A percentile compares a stretch with the other conserved stretches of the same genome.
These are phyloP conservation scores for Gymnobelideus leadbeateri DNA, from an alignment of 2,113 vertebrate species.

Conservation along the genomic window DNA sequence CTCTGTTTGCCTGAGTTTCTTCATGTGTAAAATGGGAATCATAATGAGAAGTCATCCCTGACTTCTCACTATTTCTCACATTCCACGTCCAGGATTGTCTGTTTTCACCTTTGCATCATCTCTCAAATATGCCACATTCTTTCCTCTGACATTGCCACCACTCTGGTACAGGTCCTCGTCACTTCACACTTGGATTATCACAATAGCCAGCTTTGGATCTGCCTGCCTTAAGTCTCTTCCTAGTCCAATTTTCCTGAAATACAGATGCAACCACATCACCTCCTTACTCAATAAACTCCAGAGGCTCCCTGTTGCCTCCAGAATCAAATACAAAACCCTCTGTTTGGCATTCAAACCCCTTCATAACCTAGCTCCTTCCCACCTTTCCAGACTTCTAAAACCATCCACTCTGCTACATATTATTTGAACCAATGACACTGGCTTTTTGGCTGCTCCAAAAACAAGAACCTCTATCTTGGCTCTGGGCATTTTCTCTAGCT, in stretches of 20 bases:
- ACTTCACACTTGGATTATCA: background rate
- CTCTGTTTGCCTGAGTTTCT: background rate
- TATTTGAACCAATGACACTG: background rate
- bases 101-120: background rate
- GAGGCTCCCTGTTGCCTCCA: too few species aligned
- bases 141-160: background rate
- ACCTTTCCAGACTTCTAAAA: background rate
- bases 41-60: background rate
- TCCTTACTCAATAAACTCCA: too few species aligned
- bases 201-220: background rate
- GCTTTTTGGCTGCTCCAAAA: background rate
- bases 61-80: background rate
- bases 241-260: background rate
- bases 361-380: too few species aligned
- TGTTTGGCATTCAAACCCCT: too few species aligned
- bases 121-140: background rate
- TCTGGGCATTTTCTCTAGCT: background rate
- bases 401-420: background rate
- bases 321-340: too few species aligned
- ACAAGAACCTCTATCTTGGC: background rate
- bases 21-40: background rate
- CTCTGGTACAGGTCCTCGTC: background rate
- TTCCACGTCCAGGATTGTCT: background rate
- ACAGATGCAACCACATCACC: background rate
- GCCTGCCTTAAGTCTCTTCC: background rate